Evolutionary conservation across 2,888 invertebrate species (phyloP).

Genomic region (Clitarchus hookeri): DNA sequence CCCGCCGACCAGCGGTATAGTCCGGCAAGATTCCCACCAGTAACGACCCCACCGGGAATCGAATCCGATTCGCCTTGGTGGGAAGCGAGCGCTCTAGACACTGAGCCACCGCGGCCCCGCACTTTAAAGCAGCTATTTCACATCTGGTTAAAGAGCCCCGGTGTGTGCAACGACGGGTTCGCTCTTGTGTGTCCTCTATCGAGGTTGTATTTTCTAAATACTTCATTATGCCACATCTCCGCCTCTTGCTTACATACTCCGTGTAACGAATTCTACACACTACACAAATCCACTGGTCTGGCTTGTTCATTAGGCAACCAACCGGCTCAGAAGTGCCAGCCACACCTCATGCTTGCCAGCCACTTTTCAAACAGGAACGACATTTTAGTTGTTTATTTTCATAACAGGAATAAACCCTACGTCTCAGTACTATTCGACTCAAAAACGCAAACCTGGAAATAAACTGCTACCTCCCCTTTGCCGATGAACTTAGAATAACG

Average conservation of each 20-base stretch:
- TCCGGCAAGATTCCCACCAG: too few relatives aligned
- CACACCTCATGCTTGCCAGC: neutral
- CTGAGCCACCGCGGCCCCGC: too few relatives aligned
- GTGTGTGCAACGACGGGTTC: too few relatives aligned
- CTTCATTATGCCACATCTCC: neutral
- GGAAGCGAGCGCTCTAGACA: too few relatives aligned
- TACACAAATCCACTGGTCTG: neutral
- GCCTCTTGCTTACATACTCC: neutral
- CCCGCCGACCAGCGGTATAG: too few relatives aligned
- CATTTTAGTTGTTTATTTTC: neutral
- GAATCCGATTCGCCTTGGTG: too few relatives aligned
- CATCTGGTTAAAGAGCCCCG: too few relatives aligned
- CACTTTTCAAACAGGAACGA: neutral
- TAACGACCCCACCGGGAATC: too few relatives aligned
- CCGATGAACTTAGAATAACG: too few relatives aligned
- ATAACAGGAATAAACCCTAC: neutral
- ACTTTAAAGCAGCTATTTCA: too few relatives aligned
- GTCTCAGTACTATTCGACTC: neutral
- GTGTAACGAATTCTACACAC: neutral
- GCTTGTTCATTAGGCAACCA: neutral
- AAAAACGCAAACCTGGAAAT: neutral
- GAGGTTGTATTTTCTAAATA: neutral
- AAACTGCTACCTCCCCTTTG: neutral
- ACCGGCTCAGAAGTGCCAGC: neutral
- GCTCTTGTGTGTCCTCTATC: too few relatives aligned